A percentile compares a stretch with the other conserved stretches of the same genome.
Conservation (phyloP, 1,140 invertebrate genomes). For the Geopemphigus sp. region DNA sequence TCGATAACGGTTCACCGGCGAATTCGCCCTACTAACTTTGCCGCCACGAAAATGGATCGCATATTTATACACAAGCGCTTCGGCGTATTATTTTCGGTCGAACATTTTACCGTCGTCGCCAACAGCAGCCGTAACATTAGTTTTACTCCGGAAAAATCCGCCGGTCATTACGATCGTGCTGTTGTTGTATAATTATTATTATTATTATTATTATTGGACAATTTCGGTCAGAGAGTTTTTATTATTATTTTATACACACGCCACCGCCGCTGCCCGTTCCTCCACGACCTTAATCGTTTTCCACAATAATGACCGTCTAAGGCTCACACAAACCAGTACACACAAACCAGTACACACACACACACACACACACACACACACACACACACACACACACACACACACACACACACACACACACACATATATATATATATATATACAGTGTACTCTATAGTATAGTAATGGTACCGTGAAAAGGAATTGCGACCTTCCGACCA, state of each 20-base stretch:
- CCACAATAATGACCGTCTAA: slow-evolving; percentile 18
- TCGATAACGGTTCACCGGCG: no score
- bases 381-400: no score
- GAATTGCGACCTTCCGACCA: neutral
- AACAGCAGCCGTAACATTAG: neutral
- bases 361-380: no score
- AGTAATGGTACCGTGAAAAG: neutral
- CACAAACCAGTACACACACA: no score
- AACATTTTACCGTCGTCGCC: neutral
- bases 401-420: no score
- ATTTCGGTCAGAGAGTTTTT: slow-evolving; percentile 4
- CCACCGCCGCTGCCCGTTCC: neutral
- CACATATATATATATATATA: no score
- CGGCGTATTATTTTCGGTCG: neutral
- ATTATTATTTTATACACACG: slow-evolving; percentile 46
- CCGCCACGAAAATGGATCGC: no score
- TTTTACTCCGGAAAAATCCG: neutral
- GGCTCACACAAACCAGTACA: no score
- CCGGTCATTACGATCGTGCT: neutral
- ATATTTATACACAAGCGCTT: neutral
- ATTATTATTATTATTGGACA: slow-evolving; percentile 17
- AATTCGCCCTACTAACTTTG: no score
- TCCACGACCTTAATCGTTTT: slow-evolving; percentile 42
- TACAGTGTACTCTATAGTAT: no score
- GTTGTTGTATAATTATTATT: no score